Conservation (phyloP, 2,797 vertebrate genomes). For the Scomberomorus guttatus region DNA sequence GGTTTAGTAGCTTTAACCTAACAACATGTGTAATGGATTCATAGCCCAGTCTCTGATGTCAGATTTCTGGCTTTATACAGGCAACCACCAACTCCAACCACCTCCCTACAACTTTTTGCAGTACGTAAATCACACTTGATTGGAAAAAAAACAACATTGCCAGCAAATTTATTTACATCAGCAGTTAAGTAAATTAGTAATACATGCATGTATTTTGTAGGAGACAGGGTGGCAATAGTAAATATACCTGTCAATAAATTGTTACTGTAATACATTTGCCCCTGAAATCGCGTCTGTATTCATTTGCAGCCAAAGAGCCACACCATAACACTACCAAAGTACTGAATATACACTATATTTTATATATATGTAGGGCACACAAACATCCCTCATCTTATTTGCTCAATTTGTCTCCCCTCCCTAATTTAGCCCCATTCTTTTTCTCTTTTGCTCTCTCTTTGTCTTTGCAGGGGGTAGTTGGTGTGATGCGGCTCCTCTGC, state of each 20-base stretch:
- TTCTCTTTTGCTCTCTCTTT: background rate
- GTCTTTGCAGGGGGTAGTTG: constrained; percentile 62
- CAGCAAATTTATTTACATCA: background rate
- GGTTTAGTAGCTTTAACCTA: background rate
- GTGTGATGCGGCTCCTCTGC: constrained; percentile 52
- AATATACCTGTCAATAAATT: no score
- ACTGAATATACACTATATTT: no score
- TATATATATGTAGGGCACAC: constrained; percentile 8
- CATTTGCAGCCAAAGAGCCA: background rate
- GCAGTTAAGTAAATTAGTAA: no score
- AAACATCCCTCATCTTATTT: constrained; percentile 42
- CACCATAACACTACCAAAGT: background rate
- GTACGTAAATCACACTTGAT: no score
- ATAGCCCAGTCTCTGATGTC: background rate
- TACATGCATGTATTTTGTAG: no score
- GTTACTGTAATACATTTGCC: no score
- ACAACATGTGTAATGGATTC: background rate
- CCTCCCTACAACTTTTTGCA: background rate
- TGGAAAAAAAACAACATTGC: no score
- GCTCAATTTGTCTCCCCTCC: constrained; percentile 30
- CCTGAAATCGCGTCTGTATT: background rate
- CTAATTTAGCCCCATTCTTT: constrained; percentile 40
- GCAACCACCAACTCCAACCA: no score
- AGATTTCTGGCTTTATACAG: background rate
- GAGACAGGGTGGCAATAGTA: no score